Percentiles rank a stretch among this genome's conserved stretches.
Conservation (phyloP, 1,140 invertebrate genomes). For the Tetramorium simillimum region DNA sequence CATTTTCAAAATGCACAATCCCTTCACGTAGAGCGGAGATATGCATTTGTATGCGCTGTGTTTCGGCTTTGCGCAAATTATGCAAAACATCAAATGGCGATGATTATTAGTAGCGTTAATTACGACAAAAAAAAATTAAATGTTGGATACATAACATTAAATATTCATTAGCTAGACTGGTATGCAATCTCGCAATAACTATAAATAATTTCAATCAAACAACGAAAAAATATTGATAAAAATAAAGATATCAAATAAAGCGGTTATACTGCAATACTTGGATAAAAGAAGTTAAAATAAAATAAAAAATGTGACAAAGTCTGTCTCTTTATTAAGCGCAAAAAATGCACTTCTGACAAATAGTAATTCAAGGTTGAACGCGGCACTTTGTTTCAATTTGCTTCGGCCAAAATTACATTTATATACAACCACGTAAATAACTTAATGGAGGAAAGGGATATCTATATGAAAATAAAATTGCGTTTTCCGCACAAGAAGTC, state of each 20-base stretch:
- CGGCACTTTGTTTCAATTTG: conserved; percentile 5
- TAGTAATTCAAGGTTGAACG: conserved; percentile 14
- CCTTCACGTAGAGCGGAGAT: neutral
- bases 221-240: neutral
- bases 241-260: neutral
- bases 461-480: conserved; percentile 47
- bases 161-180: neutral
- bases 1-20: conserved; percentile 13
- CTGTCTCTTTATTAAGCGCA: neutral
- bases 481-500: conserved; percentile 23
- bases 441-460: conserved; percentile 10
- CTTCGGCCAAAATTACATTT: conserved; percentile 24
- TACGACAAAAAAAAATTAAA: conserved; percentile 3
- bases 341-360: neutral
- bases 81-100: conserved; percentile 3
- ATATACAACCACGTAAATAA: conserved; percentile 11
- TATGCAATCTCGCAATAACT: neutral
- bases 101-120: conserved; percentile 17
- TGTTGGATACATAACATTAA: neutral
- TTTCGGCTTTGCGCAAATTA: conserved; percentile 10
- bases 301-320: neutral
- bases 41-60: neutral
- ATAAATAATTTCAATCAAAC: neutral
- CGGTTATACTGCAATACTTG: neutral
- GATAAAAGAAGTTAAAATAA: neutral